Evolutionary conservation across 2,797 vertebrate species (phyloP).

Genomic region (Epinephelus awoara): DNA sequence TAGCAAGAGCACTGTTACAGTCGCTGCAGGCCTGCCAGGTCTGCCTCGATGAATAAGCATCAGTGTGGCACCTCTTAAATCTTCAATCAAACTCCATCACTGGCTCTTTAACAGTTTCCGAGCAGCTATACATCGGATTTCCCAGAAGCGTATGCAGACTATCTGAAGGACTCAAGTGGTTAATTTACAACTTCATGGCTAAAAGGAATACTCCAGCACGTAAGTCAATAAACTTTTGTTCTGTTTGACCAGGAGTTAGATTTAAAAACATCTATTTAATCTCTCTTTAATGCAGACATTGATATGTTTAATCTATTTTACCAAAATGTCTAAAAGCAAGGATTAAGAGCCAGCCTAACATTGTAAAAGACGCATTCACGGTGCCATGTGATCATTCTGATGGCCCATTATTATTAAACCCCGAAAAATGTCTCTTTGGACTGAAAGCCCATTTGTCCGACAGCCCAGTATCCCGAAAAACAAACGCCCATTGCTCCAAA

Average conservation of each 20-base stretch:
- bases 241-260: background rate
- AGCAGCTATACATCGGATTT: constrained; percentile 7
- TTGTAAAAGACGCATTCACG: background rate
- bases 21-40: constrained; percentile 37
- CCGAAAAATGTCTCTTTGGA: no score
- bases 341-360: background rate
- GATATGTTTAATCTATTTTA: constrained; percentile 9
- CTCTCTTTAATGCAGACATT: constrained; percentile 13
- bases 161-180: background rate
- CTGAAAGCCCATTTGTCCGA: no score
- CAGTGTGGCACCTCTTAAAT: constrained; percentile 41
- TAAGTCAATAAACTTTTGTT: background rate
- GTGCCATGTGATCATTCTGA: no score
- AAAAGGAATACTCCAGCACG: background rate
- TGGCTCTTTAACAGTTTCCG: constrained; percentile 31
- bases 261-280: background rate
- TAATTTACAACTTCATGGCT: constrained; percentile 6
- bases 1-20: constrained; percentile 26
- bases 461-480: no score
- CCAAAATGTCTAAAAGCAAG: background rate
- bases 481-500: no score
- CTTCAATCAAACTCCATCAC: constrained; percentile 36
- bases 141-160: constrained; percentile 7
- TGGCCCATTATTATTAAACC: no score
- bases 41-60: constrained; percentile 37